phyloP scores from a whole-genome alignment of 2,113 vertebrate species.

The Orthonyx spaldingii region DNA sequence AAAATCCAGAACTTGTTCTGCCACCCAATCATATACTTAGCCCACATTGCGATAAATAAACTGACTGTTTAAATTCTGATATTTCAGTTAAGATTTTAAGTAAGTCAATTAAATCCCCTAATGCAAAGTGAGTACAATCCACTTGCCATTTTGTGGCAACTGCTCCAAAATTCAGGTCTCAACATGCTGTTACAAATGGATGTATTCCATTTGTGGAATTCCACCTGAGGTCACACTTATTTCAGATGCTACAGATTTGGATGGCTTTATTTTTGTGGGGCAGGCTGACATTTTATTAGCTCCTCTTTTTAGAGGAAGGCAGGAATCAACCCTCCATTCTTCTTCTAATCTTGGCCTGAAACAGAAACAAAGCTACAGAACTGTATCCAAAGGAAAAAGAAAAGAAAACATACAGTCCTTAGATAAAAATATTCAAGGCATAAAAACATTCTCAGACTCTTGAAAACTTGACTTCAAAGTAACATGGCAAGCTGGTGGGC shows the following conservation, averaged over 20 bases:
- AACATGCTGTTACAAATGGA: background rate
- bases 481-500: background rate
- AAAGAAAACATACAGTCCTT: background rate
- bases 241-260: background rate
- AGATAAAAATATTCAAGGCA: background rate
- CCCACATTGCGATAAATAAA: background rate
- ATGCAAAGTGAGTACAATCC: background rate
- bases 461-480: background rate
- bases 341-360: background rate
- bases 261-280: background rate
- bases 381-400: background rate
- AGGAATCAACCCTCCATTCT: background rate
- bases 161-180: background rate
- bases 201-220: background rate
- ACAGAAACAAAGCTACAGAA: background rate
- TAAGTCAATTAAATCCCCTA: background rate
- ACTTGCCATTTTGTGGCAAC: background rate
- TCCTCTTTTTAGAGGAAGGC: background rate
- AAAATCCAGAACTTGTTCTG: background rate
- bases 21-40: background rate
- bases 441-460: background rate
- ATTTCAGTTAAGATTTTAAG: background rate
- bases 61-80: background rate
- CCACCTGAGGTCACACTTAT: background rate
- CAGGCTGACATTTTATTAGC: background rate